phyloP scores from a whole-genome alignment of 1,140 invertebrate genomes.

The Drosophila sucinea region DNA sequence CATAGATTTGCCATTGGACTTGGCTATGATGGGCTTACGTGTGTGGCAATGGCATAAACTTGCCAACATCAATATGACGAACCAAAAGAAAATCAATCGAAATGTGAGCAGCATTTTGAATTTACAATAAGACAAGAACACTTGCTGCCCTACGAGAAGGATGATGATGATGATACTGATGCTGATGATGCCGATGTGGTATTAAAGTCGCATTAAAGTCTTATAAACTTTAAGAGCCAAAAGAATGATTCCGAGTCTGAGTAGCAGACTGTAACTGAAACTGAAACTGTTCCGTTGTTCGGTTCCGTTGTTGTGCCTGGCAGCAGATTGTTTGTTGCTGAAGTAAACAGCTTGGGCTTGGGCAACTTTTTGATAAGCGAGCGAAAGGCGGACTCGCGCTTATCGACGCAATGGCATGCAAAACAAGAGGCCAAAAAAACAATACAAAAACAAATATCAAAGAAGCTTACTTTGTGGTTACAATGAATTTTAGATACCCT shows the following conservation, averaged over 20 bases:
- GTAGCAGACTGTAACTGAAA: slow-evolving; percentile 31
- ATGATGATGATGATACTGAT: slow-evolving; percentile 18
- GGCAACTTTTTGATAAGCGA: slow-evolving; percentile 76
- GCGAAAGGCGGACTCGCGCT: slow-evolving; percentile 33
- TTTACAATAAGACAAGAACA: slow-evolving; percentile 55
- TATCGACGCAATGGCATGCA: slow-evolving; percentile 63
- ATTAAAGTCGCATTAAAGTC: slow-evolving; percentile 79
- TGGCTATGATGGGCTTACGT: slow-evolving; percentile 56
- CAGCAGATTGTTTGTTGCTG: slow-evolving; percentile 77
- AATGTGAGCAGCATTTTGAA: slow-evolving; percentile 70
- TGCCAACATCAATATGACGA: slow-evolving; percentile 59
- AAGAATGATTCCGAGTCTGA: slow-evolving; percentile 7
- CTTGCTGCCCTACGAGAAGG: slow-evolving; percentile 26
- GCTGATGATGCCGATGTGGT: slow-evolving; percentile 44
- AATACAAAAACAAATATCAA: neutral
- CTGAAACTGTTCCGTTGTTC: slow-evolving; percentile 20
- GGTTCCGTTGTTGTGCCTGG: slow-evolving; percentile 12
- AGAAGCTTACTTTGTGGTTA: no score
- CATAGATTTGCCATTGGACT: slow-evolving; percentile 42
- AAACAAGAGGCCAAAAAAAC: slow-evolving; percentile 76
- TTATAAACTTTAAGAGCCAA: slow-evolving; percentile 57
- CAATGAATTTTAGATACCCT: no score
- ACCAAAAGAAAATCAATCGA: slow-evolving; percentile 69
- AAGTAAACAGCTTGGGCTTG: slow-evolving; percentile 75
- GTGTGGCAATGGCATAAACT: slow-evolving; percentile 68